Evolutionary conservation across 2,797 vertebrate genomes (phyloP).

Genomic region (Erpetoichthys calabaricus): DNA sequence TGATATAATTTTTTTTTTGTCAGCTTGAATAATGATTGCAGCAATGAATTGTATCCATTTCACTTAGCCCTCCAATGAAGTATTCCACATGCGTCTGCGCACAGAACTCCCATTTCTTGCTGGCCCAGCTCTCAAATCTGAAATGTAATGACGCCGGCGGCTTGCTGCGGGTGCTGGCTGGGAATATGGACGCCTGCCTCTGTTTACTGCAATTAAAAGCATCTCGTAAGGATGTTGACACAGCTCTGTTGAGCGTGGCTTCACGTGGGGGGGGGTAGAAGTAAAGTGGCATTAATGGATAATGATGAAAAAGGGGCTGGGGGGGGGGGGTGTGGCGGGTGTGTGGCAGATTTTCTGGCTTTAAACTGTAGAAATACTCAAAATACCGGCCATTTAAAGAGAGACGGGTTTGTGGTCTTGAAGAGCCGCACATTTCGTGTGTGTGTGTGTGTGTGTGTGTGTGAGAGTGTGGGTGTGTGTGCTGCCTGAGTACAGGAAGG

Average conservation of each 20-base stretch:
- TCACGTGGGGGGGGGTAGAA: too few species aligned
- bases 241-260: too few species aligned
- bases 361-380: too few species aligned
- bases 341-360: too few species aligned
- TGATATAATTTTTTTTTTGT: conserved; percentile 16
- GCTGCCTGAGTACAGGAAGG: conserved; percentile 21
- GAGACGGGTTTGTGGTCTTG: too few species aligned
- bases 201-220: background rate
- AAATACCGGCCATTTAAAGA: too few species aligned
- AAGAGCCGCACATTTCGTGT: too few species aligned
- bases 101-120: conserved; percentile 29
- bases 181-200: conserved; percentile 33
- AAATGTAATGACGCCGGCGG: conserved; percentile 45
- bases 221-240: too few species aligned
- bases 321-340: too few species aligned
- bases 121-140: conserved; percentile 8
- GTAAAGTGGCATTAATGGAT: too few species aligned
- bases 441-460: too few species aligned
- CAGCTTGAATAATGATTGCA: conserved; percentile 31
- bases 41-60: conserved; percentile 34
- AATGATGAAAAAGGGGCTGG: too few species aligned
- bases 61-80: background rate
- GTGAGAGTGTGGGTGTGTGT: conserved; percentile 9
- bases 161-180: conserved; percentile 34
- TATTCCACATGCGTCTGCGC: background rate